Conservation (phyloP, 2,113 vertebrate species). For the Orcinus orca region DNA sequence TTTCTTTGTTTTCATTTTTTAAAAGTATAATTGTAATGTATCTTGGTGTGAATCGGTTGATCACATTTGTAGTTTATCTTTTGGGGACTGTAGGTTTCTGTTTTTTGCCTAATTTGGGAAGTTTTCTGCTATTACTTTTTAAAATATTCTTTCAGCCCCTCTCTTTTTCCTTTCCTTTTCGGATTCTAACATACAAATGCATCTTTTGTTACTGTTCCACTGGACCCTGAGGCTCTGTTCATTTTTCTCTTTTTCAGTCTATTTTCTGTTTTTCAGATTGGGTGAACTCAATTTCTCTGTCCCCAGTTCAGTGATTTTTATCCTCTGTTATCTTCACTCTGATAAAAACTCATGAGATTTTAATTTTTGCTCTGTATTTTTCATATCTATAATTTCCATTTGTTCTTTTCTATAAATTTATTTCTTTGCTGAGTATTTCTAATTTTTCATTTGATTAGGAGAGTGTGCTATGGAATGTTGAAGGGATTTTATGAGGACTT, state of each 20-base stretch:
- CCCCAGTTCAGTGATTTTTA: background rate
- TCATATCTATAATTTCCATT: background rate
- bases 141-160: background rate
- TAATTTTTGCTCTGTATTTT: background rate
- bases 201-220: background rate
- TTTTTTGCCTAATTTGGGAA: background rate
- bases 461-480: background rate
- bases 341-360: background rate
- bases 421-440: background rate
- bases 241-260: background rate
- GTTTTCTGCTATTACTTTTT: background rate
- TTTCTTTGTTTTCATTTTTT: background rate
- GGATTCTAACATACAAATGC: background rate
- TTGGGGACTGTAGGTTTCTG: background rate
- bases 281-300: background rate
- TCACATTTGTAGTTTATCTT: background rate
- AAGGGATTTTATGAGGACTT: background rate
- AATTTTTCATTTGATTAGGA: background rate
- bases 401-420: background rate
- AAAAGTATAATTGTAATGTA: background rate
- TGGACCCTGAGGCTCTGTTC: background rate
- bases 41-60: background rate
- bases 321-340: background rate
- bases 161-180: background rate
- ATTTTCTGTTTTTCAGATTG: background rate